Base-by-base conservation (phyloP, 2,888 invertebrate species). In the Protodeltote pygarga region DNA sequence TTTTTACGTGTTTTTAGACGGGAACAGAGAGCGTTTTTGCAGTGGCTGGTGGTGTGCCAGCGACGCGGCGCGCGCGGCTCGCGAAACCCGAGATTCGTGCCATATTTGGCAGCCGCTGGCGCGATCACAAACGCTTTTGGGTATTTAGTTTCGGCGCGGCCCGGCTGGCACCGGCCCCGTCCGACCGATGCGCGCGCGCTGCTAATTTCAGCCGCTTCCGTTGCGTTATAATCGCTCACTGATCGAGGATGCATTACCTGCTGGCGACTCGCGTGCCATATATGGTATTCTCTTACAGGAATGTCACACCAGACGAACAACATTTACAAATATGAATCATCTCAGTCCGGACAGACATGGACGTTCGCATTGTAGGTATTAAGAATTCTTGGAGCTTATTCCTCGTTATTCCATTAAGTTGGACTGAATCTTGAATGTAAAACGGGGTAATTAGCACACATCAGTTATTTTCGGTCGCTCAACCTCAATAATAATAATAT, bases 1-100 rank as follows among this genome's bases (percentile, higher is more conserved):
- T 87, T 89, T 89, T 90, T 91, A 90, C 88, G 87, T 87, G 88
- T 89, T 90, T 89, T 86, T 86, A 88, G 88, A 82, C 87, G 82
- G 84, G 87, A 86, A 85, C 83, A 81, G 87, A 78, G 80, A 77
- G 77, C 79, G 81, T 81, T 84, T 81, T 82, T 78, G 82, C 84
- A 81, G 81, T 77, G 71, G 73, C 77, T 75, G 81, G 87, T 79
- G 76, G 67, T 67, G 80, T 83, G 85, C 83, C 80, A 80, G 83
- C 66, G 71, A 61, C 74, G 77, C 71, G 54, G 71, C 70, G 73
- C 67, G 67, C 71, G 76, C 81, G 82, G 75, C 69, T 78, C 85
- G 85, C 82, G 91, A 86, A 91, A 92, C 85, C 81, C 84, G 91
- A 91, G 91, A 90, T 89, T 87, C 83, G 78, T 90, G 84, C 91